A percentile compares a stretch with the other conserved stretches of the same genome.
phyloP scores from a whole-genome alignment of 2,113 vertebrate genomes.

The Clarias gariepinus region DNA sequence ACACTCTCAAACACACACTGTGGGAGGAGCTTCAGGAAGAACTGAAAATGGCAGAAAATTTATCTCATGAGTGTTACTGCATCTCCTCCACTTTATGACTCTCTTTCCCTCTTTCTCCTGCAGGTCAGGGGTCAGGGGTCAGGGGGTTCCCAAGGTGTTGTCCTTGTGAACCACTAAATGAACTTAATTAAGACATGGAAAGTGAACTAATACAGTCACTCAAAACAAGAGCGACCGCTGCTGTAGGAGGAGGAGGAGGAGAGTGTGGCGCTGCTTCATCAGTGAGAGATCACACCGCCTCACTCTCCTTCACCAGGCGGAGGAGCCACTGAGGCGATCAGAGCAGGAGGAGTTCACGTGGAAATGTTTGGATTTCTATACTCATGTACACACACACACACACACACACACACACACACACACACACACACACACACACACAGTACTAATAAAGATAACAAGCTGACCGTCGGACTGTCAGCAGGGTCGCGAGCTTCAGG shows the following conservation, averaged over 20 bases:
- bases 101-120: background rate
- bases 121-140: background rate
- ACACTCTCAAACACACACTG: background rate
- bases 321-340: conserved; percentile 12
- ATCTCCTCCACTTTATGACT: background rate
- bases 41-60: background rate
- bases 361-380: background rate
- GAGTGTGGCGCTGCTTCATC: background rate
- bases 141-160: no score
- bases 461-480: background rate
- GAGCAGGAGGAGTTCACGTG: background rate
- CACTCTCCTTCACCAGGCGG: background rate
- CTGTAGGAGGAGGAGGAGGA: background rate
- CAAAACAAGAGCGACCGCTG: background rate
- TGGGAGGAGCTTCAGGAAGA: background rate
- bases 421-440: background rate
- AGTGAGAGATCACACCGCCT: background rate
- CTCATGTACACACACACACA: background rate
- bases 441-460: background rate
- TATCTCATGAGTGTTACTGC: background rate
- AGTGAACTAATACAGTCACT: background rate
- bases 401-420: background rate
- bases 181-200: background rate
- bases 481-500: background rate
- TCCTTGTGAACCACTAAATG: no score